Evolutionary conservation across 2,888 invertebrate genomes (phyloP).

Genomic region (Drosophila aldrichi): DNA sequence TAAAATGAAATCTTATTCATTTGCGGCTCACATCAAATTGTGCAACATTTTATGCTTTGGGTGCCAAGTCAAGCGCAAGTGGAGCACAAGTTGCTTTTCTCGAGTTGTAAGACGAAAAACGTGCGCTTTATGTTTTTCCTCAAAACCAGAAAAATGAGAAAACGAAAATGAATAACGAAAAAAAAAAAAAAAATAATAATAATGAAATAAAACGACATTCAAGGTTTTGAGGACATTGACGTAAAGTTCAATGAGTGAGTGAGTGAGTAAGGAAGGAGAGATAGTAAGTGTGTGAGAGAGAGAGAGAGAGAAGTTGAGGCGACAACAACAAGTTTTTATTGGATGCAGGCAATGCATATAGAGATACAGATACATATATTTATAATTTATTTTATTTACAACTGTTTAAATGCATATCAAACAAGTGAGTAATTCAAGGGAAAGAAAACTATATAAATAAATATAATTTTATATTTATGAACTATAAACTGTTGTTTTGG

Average conservation of each 20-base stretch:
- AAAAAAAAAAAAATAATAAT: neutral
- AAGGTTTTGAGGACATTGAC: constrained; percentile 76
- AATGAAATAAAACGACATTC: constrained; percentile 38
- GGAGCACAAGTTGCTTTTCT: constrained; percentile 1
- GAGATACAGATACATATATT: constrained; percentile 8
- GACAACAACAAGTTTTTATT: constrained; percentile 51
- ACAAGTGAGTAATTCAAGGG: constrained; percentile 1
- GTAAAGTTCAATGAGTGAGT: constrained; percentile 49
- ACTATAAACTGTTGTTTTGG: too few relatives aligned
- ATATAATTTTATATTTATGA: too few relatives aligned
- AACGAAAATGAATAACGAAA: neutral
- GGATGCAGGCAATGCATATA: constrained; percentile 30
- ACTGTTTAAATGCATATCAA: neutral
- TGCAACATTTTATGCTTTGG: constrained; percentile 4
- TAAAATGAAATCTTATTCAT: constrained; percentile 27
- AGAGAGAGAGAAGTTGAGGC: constrained; percentile 16
- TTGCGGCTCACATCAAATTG: constrained; percentile 9
- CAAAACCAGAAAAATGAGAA: constrained; percentile 20
- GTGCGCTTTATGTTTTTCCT: constrained; percentile 32
- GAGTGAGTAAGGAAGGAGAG: neutral
- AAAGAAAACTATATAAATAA: neutral
- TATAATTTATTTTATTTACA: constrained; percentile 3
- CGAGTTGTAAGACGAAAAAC: constrained; percentile 43
- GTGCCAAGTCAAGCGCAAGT: neutral
- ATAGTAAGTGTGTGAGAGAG: neutral